A percentile compares a stretch with the other conserved stretches of the same genome.
Evolutionary conservation across 2,888 invertebrate genomes (phyloP).

Genomic region (Andrena bucephala): DNA sequence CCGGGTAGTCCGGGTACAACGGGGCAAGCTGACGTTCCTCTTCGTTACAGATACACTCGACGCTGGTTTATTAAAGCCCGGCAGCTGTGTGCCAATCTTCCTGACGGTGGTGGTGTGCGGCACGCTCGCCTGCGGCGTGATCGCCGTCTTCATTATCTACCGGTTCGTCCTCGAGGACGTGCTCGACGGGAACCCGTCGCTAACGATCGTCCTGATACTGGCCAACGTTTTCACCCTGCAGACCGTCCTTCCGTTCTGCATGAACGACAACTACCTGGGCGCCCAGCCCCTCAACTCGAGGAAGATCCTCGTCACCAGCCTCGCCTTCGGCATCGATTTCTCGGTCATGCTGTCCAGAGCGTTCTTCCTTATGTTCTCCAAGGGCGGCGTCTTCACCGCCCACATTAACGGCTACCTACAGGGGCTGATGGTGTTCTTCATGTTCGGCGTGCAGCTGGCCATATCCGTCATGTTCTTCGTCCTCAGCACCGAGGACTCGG

Average conservation of each 20-base stretch:
- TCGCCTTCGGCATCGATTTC: constrained; percentile 88
- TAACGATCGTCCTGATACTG: constrained; percentile 85
- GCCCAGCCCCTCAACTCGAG: constrained; percentile 86
- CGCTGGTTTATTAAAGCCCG: constrained; percentile 70
- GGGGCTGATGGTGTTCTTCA: constrained; percentile 88
- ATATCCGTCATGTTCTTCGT: constrained; percentile 80
- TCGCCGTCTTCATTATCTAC: constrained; percentile 88
- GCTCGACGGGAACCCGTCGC: constrained; percentile 89
- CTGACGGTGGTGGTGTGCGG: constrained; percentile 89
- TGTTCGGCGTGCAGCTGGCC: constrained; percentile 87
- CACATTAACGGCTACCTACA: constrained; percentile 91
- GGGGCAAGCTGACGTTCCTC: constrained; percentile 1
- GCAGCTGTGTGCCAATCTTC: constrained; percentile 88
- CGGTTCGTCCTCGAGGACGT: constrained; percentile 88
- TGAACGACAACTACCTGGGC: constrained; percentile 79
- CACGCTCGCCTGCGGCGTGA: constrained; percentile 88
- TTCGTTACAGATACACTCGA: constrained; percentile 43
- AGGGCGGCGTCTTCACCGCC: constrained; percentile 89
- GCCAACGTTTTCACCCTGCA: constrained; percentile 84
- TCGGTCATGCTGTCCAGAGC: constrained; percentile 88
- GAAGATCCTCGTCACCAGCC: constrained; percentile 87
- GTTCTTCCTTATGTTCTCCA: constrained; percentile 89
- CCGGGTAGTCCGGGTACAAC: not conserved
- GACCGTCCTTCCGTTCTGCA: constrained; percentile 84
- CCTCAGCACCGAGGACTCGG: constrained; percentile 77